These are phyloP conservation scores for Acanthochromis polyacanthus DNA, from an alignment of 2,113 vertebrate species.

Conservation along the genomic window DNA sequence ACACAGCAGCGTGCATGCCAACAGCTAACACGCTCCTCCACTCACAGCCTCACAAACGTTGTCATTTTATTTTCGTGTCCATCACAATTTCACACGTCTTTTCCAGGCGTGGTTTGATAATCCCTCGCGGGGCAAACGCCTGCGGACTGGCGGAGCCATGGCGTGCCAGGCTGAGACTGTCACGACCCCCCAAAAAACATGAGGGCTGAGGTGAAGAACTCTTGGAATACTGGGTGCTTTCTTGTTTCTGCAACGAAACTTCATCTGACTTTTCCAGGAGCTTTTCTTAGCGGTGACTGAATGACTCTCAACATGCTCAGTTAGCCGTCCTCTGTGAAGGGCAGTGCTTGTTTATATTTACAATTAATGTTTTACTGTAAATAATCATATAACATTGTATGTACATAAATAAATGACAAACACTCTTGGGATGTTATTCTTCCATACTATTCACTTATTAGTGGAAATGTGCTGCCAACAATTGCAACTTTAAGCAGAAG, in stretches of 20 bases:
- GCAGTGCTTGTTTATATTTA: not conserved
- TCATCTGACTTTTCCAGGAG: conserved; percentile 23
- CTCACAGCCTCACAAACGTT: conserved; percentile 71
- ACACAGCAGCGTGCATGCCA: conserved; percentile 72
- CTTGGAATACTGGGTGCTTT: conserved; percentile 26
- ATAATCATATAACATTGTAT: no score
- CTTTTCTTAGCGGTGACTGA: conserved; percentile 17
- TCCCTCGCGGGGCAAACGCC: conserved; percentile 68
- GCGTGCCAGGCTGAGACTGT: conserved; percentile 56
- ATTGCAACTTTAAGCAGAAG: no score
- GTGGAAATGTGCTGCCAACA: no score
- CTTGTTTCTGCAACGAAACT: conserved; percentile 12
- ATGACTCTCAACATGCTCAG: not conserved
- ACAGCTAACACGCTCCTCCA: conserved; percentile 69
- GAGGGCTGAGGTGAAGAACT: conserved; percentile 21
- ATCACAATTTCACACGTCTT: conserved; percentile 85
- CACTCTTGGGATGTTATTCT: no score
- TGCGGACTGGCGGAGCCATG: conserved; percentile 46
- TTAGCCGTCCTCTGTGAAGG: not conserved
- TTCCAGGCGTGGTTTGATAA: conserved; percentile 77
- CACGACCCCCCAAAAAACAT: conserved; percentile 47
- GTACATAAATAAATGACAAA: no score
- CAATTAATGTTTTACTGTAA: no score
- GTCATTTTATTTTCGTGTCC: conserved; percentile 82
- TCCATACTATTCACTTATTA: no score